Evolutionary conservation across 2,888 invertebrate genomes (phyloP).

Genomic region (Amiota mariae): DNA sequence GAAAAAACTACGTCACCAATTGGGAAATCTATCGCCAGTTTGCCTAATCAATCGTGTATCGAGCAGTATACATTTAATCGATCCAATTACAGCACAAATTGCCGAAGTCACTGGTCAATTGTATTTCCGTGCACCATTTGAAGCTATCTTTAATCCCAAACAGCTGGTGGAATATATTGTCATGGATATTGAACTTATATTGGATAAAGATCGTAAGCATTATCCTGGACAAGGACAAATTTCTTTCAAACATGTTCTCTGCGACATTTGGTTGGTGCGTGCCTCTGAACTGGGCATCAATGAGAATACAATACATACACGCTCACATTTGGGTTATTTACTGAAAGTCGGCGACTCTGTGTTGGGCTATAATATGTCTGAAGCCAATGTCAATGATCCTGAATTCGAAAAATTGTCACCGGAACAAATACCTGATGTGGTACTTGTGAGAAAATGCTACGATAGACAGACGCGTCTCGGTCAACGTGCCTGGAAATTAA

Average conservation of each 20-base stretch:
- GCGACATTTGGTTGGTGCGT: constrained; percentile 95
- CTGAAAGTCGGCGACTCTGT: constrained; percentile 94
- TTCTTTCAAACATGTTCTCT: constrained; percentile 89
- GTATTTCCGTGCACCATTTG: constrained; percentile 92
- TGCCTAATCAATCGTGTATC: constrained; percentile 92
- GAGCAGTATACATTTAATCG: constrained; percentile 92
- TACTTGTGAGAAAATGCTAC: constrained; percentile 95
- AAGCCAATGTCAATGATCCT: constrained; percentile 92
- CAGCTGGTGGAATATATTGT: constrained; percentile 93
- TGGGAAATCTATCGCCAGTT: constrained; percentile 91
- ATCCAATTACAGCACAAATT: constrained; percentile 91
- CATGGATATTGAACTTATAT: constrained; percentile 87
- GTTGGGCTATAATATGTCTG: constrained; percentile 91
- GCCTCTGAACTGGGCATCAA: constrained; percentile 88
- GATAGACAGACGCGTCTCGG: constrained; percentile 81
- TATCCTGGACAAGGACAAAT: constrained; percentile 92
- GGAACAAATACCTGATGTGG: constrained; percentile 86
- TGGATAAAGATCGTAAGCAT: constrained; percentile 80
- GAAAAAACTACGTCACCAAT: constrained; percentile 86
- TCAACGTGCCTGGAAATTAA: constrained; percentile 91
- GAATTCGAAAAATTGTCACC: constrained; percentile 88
- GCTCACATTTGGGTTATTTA: constrained; percentile 95
- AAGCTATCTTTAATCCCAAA: constrained; percentile 90
- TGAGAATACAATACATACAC: constrained; percentile 87
- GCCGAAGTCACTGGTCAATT: constrained; percentile 86